Conservation (phyloP, 2,888 invertebrate species). For the Hirtodrosophila alboralis region DNA sequence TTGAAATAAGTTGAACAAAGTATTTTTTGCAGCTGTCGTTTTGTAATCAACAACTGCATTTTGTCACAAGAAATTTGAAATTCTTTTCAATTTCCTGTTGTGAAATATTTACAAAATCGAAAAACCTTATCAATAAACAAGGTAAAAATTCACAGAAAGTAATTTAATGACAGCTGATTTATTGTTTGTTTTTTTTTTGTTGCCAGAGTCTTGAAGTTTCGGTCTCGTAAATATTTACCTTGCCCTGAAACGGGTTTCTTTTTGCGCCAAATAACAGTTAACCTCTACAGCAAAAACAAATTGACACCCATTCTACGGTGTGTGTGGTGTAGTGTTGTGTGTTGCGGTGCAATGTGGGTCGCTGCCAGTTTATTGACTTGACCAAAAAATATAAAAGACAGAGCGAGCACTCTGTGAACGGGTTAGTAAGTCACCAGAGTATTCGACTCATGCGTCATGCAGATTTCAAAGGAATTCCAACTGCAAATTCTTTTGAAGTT, state of each 20-base stretch:
- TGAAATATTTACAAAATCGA: neutral
- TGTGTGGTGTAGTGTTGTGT: slow-evolving; percentile 12
- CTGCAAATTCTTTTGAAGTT: neutral
- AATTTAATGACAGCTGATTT: slow-evolving; percentile 60
- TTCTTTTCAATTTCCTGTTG: slow-evolving; percentile 63
- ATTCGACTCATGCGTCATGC: slow-evolving; percentile 53
- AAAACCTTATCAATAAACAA: slow-evolving; percentile 34
- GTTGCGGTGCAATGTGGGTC: slow-evolving; percentile 66
- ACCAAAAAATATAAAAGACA: slow-evolving; percentile 34
- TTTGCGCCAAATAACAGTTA: slow-evolving; percentile 53
- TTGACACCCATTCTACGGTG: slow-evolving; percentile 39
- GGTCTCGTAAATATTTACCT: slow-evolving; percentile 35
- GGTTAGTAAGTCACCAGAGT: slow-evolving; percentile 66
- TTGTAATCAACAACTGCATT: slow-evolving; percentile 21
- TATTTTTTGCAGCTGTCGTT: slow-evolving; percentile 29
- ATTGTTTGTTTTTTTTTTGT: slow-evolving; percentile 25
- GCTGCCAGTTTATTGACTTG: slow-evolving; percentile 63
- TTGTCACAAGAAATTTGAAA: slow-evolving; percentile 42
- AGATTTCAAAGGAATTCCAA: slow-evolving; percentile 41
- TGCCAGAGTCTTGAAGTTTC: slow-evolving; percentile 2
- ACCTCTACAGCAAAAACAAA: slow-evolving; percentile 43
- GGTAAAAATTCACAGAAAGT: slow-evolving; percentile 1
- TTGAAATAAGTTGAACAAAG: slow-evolving; percentile 21
- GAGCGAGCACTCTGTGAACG: slow-evolving; percentile 39
- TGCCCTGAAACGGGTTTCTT: slow-evolving; percentile 57